Conservation (phyloP, 2,888 invertebrate species). For the Hydriomena furcata region DNA sequence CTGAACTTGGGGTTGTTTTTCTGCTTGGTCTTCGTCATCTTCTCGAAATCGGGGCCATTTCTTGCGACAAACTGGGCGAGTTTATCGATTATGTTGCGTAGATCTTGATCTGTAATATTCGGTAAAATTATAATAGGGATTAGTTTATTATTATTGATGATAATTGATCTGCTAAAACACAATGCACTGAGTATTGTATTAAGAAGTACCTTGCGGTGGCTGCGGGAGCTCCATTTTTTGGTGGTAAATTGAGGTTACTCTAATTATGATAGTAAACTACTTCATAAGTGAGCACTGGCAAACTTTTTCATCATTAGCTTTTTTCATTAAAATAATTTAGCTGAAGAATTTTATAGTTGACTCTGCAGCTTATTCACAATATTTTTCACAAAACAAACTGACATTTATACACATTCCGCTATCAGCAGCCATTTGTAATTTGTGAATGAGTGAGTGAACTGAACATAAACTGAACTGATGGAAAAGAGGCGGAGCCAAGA, state of each 20-base stretch:
- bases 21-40: conserved; percentile 99
- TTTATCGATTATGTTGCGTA: conserved; percentile 99
- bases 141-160: background rate
- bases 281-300: background rate
- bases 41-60: conserved; percentile 99
- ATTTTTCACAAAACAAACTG: conserved; percentile 30
- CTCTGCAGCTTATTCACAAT: conserved; percentile 13
- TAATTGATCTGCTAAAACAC: too few relatives aligned
- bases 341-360: background rate
- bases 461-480: conserved; percentile 1
- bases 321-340: background rate
- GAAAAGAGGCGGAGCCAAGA: background rate
- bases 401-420: conserved; percentile 26
- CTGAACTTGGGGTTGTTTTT: conserved; percentile 98
- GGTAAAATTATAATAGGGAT: background rate
- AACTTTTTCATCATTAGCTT: conserved; percentile 17
- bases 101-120: conserved; percentile 90
- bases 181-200: too few relatives aligned
- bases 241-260: conserved; percentile 62
- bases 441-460: conserved; percentile 11
- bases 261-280: background rate
- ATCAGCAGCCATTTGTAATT: conserved; percentile 51
- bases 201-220: conserved; percentile 84
- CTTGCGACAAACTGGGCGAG: conserved; percentile 99
- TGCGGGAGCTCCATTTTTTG: conserved; percentile 80